Conservation (phyloP, 2,888 invertebrate species). For the Eutolmus rufibarbis region DNA sequence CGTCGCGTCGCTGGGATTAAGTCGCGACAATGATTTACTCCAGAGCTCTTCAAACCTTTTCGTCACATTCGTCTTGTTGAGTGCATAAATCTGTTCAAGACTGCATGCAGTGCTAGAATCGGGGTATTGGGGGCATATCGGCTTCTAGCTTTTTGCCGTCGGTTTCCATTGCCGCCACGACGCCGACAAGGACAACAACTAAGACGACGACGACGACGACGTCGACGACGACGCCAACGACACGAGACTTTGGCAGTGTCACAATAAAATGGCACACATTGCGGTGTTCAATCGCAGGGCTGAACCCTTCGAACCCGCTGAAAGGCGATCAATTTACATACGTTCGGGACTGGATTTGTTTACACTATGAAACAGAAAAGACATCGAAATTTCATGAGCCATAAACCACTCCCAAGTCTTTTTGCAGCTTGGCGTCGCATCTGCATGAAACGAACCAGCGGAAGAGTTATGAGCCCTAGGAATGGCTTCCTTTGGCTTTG, state of each 20-base stretch:
- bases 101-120: not conserved
- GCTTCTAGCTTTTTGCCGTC: not conserved
- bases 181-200: not conserved
- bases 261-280: constrained; percentile 22
- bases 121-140: not conserved
- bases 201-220: not conserved
- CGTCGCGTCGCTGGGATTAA: not conserved
- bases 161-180: not conserved
- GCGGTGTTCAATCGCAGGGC: not conserved
- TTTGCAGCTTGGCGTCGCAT: not conserved
- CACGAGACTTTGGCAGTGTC: not conserved
- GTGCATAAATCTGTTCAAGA: constrained; percentile 17
- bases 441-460: constrained; percentile 17
- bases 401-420: constrained; percentile 18
- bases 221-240: not conserved
- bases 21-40: not conserved
- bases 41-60: not conserved
- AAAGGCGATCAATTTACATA: constrained; percentile 32
- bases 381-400: constrained; percentile 36
- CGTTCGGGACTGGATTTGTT: constrained; percentile 30
- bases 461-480: constrained; percentile 23
- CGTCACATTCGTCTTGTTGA: constrained; percentile 3
- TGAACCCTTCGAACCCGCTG: not conserved
- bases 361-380: constrained; percentile 29
- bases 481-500: constrained; percentile 20